Evolutionary conservation across 2,797 vertebrate genomes (phyloP), one percentile per base, ranked within the genome.

Genomic region (Cuniculus paca): DNA sequence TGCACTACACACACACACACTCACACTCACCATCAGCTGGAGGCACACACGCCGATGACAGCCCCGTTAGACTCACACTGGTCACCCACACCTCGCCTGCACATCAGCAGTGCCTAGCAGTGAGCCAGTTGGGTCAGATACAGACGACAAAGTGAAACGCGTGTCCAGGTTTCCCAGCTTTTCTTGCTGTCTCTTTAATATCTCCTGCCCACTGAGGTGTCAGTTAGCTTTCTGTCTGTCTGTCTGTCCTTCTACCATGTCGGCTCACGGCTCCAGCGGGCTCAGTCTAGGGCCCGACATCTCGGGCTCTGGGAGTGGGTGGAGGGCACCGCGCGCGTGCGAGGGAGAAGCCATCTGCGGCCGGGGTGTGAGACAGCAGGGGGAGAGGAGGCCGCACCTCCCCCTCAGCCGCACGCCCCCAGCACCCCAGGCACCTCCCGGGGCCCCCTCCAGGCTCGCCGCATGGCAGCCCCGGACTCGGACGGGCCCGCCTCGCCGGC

Each of bases 271-370:
- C 48, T 60, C 28, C 24, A 31, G 31, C 19, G 28, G 19, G 12
- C 56, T 72, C 2, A 72, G 11, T n/a, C 84, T 70, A 16, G 13
- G 61, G 28, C n/a, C n/a, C n/a, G n/a, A n/a, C n/a, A n/a, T n/a
- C n/a, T n/a, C n/a, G 54, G 9, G 34, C 34, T 48, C 6, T 6
- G 28, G 7, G 8, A 8, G 26, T 5, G 5, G 19, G 34, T 16
- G 13, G 5, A 34, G 11, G 19, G 19, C 26, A 8, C 34, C 36
- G 58, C 28, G 5, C 2, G 2, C 36, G 8, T 12, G 4, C 8
- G 28, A 24, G 19, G 52, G 34, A 20, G 54, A 58, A 39, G 26
- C 58, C 28, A 45, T 17, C 17, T 58, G 36, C 14, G 20, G 28
- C 3, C 36, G 2, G 5, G 19, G 34, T 26, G 2, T 74, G 36